These are phyloP conservation scores for Rhodinocichla rosea DNA, from an alignment of 2,113 vertebrate species.

Conservation along the genomic window DNA sequence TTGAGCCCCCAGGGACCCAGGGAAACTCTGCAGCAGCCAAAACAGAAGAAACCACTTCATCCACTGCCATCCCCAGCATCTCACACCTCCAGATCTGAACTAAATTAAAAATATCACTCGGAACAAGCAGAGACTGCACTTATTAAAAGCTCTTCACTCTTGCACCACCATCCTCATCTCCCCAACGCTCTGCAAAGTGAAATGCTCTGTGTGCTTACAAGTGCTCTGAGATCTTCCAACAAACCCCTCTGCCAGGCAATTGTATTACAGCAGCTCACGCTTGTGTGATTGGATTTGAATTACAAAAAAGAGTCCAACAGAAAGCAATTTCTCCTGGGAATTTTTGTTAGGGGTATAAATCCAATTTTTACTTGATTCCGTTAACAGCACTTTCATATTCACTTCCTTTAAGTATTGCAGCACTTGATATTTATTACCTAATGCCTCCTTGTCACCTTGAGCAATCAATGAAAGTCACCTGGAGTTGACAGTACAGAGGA, in stretches of 20 bases:
- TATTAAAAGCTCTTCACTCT: background rate
- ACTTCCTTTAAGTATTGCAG: conserved; percentile 22
- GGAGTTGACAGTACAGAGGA: background rate
- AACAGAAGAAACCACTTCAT: background rate
- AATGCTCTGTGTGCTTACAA: background rate
- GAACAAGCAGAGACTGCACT: background rate
- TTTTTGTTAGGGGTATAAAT: conserved; percentile 39
- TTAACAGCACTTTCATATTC: conserved; percentile 28
- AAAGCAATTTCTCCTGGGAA: background rate
- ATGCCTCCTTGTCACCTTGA: conserved; percentile 31
- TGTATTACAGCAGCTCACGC: background rate
- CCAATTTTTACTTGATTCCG: conserved; percentile 23
- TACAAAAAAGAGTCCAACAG: background rate
- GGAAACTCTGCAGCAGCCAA: background rate
- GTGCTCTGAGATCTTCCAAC: conserved; percentile 16
- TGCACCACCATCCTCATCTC: background rate
- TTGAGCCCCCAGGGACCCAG: background rate
- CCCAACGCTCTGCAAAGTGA: background rate
- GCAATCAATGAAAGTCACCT: conserved; percentile 37
- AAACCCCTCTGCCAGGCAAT: background rate
- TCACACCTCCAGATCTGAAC: background rate
- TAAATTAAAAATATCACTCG: background rate
- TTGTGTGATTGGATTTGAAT: conserved; percentile 8
- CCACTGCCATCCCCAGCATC: background rate
- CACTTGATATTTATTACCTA: conserved; percentile 38